Conservation (phyloP, 1,140 invertebrate species). For the Cyclargus thomasi region DNA sequence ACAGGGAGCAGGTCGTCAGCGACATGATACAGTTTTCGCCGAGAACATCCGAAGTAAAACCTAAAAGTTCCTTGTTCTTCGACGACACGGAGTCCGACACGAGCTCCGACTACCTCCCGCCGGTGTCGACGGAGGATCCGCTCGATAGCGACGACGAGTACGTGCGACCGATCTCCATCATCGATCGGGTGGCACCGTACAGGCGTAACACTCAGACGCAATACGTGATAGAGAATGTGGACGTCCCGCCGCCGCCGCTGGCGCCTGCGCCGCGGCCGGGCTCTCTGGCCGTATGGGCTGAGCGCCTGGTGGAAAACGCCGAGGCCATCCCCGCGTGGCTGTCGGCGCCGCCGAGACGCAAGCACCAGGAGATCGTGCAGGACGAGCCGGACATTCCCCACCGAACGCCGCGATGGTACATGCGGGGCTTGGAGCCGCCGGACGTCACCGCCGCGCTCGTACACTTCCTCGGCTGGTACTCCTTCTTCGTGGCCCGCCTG, state of each 20-base stretch:
- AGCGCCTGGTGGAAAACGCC: constrained; percentile 61
- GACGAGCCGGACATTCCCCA: constrained; percentile 56
- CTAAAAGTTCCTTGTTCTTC: constrained; percentile 31
- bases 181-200: constrained; percentile 60
- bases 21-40: constrained; percentile 65
- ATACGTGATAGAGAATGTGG: constrained; percentile 53
- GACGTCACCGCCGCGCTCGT: constrained; percentile 80
- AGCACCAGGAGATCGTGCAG: constrained; percentile 51
- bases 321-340: constrained; percentile 58
- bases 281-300: constrained; percentile 60
- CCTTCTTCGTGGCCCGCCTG: constrained; percentile 80
- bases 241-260: constrained; percentile 51
- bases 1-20: constrained; percentile 38
- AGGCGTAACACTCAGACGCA: constrained; percentile 43
- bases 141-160: constrained; percentile 54
- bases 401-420: constrained; percentile 44
- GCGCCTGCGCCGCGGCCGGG: constrained; percentile 50
- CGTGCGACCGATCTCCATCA: constrained; percentile 52
- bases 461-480: constrained; percentile 82
- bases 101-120: constrained; percentile 46
- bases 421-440: constrained; percentile 80
- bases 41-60: constrained; percentile 30
- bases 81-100: constrained; percentile 46
- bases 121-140: constrained; percentile 25
- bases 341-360: constrained; percentile 56